phyloP scores from a whole-genome alignment of 2,888 invertebrate species.

The Cheiracanthium punctorium region DNA sequence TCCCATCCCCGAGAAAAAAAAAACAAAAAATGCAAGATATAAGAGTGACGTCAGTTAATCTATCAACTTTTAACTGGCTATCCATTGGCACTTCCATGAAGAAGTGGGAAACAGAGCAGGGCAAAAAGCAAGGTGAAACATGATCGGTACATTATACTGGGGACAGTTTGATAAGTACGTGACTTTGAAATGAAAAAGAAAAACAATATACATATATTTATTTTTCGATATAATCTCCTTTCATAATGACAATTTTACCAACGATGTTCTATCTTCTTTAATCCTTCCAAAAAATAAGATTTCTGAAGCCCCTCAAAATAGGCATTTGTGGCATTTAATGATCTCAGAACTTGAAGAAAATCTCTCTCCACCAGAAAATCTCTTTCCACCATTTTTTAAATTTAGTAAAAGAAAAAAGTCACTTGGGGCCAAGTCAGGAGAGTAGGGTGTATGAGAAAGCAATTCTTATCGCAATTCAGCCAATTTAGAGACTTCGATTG shows the following conservation, averaged over 20 bases:
- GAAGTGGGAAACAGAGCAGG: no score
- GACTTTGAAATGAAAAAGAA: no score
- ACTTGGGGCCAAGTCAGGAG: constrained; percentile 50
- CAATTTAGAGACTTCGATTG: constrained; percentile 14
- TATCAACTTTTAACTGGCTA: no score
- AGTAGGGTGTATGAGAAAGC: constrained; percentile 52
- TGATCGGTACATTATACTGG: no score
- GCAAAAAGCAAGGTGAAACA: no score
- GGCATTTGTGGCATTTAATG: background rate
- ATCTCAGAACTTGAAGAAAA: constrained; percentile 30
- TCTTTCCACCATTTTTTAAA: constrained; percentile 25
- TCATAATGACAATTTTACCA: background rate
- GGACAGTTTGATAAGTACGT: no score
- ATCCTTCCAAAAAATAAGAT: background rate
- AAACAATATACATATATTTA: background rate
- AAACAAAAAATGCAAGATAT: no score
- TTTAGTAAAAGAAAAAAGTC: background rate
- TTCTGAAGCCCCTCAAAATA: constrained; percentile 18
- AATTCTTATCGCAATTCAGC: constrained; percentile 33
- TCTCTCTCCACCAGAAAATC: constrained; percentile 22
- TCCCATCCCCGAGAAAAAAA: no score
- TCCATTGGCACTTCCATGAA: no score
- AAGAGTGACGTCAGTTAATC: no score
- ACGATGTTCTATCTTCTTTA: background rate
- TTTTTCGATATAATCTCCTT: constrained; percentile 14